Percentiles rank a stretch among this genome's conserved stretches.
Evolutionary conservation across 2,113 vertebrate genomes (phyloP).

Genomic region (Heliornis fulica): DNA sequence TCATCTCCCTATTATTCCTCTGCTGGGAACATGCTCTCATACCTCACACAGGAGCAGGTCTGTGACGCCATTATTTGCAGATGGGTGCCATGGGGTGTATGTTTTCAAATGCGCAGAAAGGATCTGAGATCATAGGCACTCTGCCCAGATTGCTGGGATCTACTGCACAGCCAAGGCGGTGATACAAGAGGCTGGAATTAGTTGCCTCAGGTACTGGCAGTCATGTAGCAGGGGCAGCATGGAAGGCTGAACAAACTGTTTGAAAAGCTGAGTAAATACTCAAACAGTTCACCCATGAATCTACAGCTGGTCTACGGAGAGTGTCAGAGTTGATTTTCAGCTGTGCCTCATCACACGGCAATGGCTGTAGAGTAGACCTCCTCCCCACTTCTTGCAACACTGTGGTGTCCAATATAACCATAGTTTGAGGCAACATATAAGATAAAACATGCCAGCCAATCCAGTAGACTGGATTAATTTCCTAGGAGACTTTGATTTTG

Average conservation of each 20-base stretch:
- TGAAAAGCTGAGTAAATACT: background rate
- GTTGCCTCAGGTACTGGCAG: background rate
- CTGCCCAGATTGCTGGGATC: background rate
- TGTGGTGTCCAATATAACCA: background rate
- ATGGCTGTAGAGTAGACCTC: background rate
- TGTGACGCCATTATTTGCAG: background rate
- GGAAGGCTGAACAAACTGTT: background rate
- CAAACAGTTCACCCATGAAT: background rate
- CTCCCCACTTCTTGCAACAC: fast-evolving
- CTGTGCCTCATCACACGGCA: background rate
- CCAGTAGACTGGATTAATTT: background rate
- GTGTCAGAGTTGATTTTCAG: background rate
- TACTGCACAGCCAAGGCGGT: background rate
- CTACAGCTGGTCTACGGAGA: background rate
- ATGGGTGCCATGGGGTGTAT: background rate
- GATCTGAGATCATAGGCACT: background rate
- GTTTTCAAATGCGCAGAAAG: background rate
- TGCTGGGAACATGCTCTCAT: background rate
- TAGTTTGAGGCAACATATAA: background rate
- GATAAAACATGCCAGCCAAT: background rate
- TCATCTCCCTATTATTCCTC: background rate
- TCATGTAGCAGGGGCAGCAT: fast-evolving
- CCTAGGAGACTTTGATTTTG: background rate
- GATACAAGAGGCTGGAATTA: background rate
- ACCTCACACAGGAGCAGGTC: background rate